These are phyloP conservation scores for Arctia plantaginis DNA, from an alignment of 2,888 invertebrate genomes.

Conservation along the genomic window DNA sequence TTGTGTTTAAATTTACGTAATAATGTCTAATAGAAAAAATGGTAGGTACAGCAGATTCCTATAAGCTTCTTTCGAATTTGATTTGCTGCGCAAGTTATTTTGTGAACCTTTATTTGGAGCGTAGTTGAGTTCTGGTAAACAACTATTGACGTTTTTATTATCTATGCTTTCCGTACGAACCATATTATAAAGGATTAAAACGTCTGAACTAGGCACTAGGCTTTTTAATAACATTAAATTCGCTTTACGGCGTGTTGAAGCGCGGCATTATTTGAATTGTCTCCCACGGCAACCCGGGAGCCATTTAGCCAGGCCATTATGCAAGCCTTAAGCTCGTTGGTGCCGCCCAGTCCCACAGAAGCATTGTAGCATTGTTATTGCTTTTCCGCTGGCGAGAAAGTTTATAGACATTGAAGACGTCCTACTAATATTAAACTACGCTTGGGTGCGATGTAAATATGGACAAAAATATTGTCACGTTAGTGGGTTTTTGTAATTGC, in stretches of 20 bases:
- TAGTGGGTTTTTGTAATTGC: background rate
- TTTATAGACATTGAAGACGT: background rate
- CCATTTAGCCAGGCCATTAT: background rate
- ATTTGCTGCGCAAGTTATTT: background rate
- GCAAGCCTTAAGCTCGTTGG: background rate
- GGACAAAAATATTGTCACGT: background rate
- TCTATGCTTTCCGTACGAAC: too few relatives aligned
- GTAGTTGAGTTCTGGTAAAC: too few relatives aligned
- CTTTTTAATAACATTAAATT: too few relatives aligned
- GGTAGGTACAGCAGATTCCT: background rate
- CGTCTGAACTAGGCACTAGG: too few relatives aligned
- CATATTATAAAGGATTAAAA: too few relatives aligned
- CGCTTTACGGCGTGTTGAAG: background rate
- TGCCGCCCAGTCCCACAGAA: background rate
- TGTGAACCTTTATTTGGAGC: too few relatives aligned
- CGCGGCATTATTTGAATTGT: background rate
- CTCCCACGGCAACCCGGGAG: background rate
- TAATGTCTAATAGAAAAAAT: background rate
- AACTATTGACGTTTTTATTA: too few relatives aligned
- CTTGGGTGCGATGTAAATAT: too few relatives aligned
- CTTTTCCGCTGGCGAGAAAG: background rate
- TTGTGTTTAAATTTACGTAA: background rate
- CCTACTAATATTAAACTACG: too few relatives aligned
- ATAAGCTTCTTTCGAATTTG: too few relatives aligned
- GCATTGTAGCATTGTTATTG: background rate